These are phyloP conservation scores for Bujurquina vittata DNA, from an alignment of 2,113 vertebrate species.

Conservation along the genomic window DNA sequence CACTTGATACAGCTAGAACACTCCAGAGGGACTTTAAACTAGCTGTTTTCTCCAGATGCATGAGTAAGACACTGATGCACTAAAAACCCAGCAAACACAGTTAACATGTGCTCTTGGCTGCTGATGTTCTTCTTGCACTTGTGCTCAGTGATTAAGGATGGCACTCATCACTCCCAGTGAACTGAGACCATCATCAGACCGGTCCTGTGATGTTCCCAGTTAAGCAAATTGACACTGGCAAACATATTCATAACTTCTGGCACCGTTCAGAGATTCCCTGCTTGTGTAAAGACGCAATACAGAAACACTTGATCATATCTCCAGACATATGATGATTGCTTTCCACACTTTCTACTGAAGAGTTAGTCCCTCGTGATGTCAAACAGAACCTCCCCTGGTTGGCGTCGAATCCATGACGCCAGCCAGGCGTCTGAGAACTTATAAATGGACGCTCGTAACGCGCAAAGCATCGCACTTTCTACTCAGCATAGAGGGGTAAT, in stretches of 20 bases:
- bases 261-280: not conserved
- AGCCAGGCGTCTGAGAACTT: conserved; percentile 43
- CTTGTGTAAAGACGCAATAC: not conserved
- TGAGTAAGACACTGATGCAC: not conserved
- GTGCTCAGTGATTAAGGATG: conserved; percentile 22
- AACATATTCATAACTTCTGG: not conserved
- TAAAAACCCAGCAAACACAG: not conserved
- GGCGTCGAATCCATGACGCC: conserved; percentile 41
- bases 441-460: conserved; percentile 55
- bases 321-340: too few species aligned
- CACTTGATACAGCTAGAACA: not conserved
- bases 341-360: not conserved
- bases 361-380: conserved; percentile 5
- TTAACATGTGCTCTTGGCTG: not conserved
- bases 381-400: conserved; percentile 63
- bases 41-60: not conserved
- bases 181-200: not conserved
- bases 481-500: not conserved
- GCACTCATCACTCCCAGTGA: conserved; percentile 20
- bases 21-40: not conserved
- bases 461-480: not conserved
- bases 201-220: rapidly evolving
- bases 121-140: rapidly evolving
- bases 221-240: not conserved
- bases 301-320: not conserved